A percentile compares a stretch with the other conserved stretches of the same genome.
Evolutionary conservation across 2,113 vertebrate species (phyloP).

Genomic region (Oostethus manadensis): DNA sequence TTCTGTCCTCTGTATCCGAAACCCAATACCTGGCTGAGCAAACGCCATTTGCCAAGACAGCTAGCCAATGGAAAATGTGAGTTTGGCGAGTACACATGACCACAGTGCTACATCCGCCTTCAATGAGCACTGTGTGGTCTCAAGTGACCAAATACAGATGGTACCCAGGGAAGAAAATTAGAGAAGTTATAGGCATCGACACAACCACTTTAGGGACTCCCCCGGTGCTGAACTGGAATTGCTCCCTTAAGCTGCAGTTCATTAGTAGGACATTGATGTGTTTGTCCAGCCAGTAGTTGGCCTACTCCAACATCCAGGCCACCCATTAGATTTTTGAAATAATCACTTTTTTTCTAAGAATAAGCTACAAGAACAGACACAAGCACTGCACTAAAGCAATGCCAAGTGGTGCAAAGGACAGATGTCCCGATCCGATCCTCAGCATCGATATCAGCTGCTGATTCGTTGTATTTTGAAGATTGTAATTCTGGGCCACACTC

Average conservation of each 20-base stretch:
- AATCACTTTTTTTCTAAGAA: neutral
- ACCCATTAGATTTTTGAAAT: neutral
- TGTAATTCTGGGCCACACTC: no score
- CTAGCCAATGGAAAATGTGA: constrained; percentile 6
- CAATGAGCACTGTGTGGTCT: constrained; percentile 18
- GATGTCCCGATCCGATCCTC: no score
- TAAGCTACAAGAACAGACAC: neutral
- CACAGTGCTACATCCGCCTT: constrained; percentile 7
- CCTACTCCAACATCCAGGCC: neutral
- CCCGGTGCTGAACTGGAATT: constrained; percentile 10
- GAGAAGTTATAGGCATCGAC: constrained; percentile 25
- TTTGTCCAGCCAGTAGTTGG: constrained; percentile 26
- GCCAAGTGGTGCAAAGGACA: no score
- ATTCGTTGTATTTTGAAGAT: no score
- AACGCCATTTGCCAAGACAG: constrained; percentile 1
- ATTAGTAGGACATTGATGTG: constrained; percentile 27
- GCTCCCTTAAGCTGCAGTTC: constrained; percentile 39
- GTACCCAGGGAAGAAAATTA: constrained; percentile 10
- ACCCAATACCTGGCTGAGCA: constrained; percentile 6
- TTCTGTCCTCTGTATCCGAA: constrained; percentile 10
- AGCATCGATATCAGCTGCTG: no score
- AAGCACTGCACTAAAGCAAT: neutral
- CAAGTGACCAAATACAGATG: constrained; percentile 6
- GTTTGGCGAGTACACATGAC: constrained; percentile 13
- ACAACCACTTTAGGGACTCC: constrained; percentile 5